A percentile compares a stretch with the other conserved stretches of the same genome.
phyloP scores from a whole-genome alignment of 2,888 invertebrate species.

The Eilema sororculum region DNA sequence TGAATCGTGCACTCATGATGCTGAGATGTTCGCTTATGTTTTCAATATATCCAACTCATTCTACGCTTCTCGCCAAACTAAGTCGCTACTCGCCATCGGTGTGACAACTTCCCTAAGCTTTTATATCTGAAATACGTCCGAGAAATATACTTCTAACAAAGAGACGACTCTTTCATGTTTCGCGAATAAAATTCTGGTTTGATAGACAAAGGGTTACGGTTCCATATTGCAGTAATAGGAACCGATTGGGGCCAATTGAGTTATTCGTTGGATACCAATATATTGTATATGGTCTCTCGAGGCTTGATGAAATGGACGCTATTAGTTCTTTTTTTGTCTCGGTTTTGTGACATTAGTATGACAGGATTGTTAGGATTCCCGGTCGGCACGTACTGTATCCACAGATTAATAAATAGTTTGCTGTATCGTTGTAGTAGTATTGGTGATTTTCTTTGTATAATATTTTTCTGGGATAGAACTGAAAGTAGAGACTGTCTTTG shows the following conservation, averaged over 20 bases:
- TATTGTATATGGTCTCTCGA: constrained; percentile 29
- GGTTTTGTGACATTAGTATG: constrained; percentile 10
- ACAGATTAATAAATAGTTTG: too few relatives aligned
- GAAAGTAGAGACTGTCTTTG: background rate
- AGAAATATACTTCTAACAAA: constrained; percentile 36
- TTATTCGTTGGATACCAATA: constrained; percentile 42
- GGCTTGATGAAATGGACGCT: constrained; percentile 14
- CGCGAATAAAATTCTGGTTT: constrained; percentile 40
- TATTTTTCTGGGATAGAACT: constrained; percentile 3
- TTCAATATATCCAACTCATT: background rate
- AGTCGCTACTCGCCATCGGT: background rate
- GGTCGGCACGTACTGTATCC: background rate
- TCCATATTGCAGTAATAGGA: constrained; percentile 46
- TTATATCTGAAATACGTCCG: constrained; percentile 16
- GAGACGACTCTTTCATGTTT: constrained; percentile 24
- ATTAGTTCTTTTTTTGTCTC: constrained; percentile 16
- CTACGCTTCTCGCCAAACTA: background rate
- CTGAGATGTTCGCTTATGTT: background rate
- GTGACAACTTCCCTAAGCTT: background rate
- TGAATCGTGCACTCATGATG: too few relatives aligned
- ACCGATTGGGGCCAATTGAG: constrained; percentile 50
- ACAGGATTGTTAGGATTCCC: background rate
- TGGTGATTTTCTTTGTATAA: constrained; percentile 35
- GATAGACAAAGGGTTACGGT: constrained; percentile 49
- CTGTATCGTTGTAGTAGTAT: background rate